Evolutionary conservation across 2,113 vertebrate species (phyloP), one percentile per base, ranked within the genome.

Genomic region (Entelurus aequoreus): DNA sequence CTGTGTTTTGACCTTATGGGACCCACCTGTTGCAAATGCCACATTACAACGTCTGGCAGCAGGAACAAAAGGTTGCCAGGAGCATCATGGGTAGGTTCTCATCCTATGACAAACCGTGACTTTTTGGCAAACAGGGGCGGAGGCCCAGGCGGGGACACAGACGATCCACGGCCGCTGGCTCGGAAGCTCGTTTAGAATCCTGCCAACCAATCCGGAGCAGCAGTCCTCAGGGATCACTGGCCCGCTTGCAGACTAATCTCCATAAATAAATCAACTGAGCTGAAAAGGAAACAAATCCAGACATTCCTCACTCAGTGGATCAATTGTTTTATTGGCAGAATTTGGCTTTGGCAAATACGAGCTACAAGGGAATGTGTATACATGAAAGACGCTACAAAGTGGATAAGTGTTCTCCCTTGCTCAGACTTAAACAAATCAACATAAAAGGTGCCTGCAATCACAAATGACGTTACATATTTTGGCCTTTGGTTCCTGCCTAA

Each of bases 1-100:
- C 82, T 85, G 77, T 56, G 77, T 72, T 55, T 46, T 83, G 84
- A 86, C 87, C 84, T 87, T 87, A 82, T 63, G 69, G 65, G 77
- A 79, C 60, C 69, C 76, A 79, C 84, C 77, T 76, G 82, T 72
- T 80, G 68, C 65, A 88, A 87, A 88, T 87, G 80, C 67, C 84
- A 87, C 80, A 87, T 86, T 84, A 84, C 60, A 83, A 86, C 83
- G 72, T 74, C 76, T 86, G 76, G 53, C 69, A 76, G 68, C 53
- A 63, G 69, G 56, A 72, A 74, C 57, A 73, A 72, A 72, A 66
- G 61, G 54, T 75, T 72, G 57, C 62, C 66, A 68, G 66, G 70
- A 76, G 60, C 61, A 76, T 72, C 65, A 69, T 54, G 69, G 66
- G 57, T 56, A 62, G 63, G 60, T 40, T 67, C 67, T 72, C 74